Base-by-base conservation (phyloP, 2,797 vertebrate species). In the Pterois miles region DNA sequence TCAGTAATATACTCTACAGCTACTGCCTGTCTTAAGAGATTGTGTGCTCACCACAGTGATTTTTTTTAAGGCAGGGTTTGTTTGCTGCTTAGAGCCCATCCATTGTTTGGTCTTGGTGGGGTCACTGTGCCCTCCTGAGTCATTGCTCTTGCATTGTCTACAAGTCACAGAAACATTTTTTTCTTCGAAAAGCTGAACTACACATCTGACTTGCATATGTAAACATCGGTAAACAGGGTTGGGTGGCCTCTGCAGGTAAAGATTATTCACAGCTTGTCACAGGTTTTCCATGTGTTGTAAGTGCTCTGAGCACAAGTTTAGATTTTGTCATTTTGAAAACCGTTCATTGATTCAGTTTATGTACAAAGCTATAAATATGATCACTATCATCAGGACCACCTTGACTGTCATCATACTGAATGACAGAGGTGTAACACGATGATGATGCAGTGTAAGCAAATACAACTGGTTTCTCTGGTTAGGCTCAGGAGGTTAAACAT, bases 381-480 rank as follows among this genome's bases (percentile, higher is more conserved):
- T 31, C 38, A 12, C 5, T 7, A 23, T 59, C 40, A 34, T 18
- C n/a, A 33, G 16, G 40, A 46, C 40, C 40, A 46, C 40, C 40
- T 46, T 20, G 18, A 46, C 40, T 16, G 20, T 20, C 40, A 46
- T 36, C 64, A 53, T 18, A 22, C 48, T 58, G 9, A 31, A 58
- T 53, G 50, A 52, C 12, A 6, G 25, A n/a, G 6, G 10, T 13
- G 65, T 16, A 33, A 20, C 11, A 16, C 40, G 18, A 18, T 46
- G 40, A 7, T 18, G 40, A 46, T 16, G 20, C 46, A n/a, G 20
- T n/a, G 18, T 50, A 50, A 22, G 9, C 20, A n/a, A 50, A 1
- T n/a, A 50, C 20, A 50, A 52, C 71, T 57, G 58, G 66, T 46
- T 76, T 36, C 5, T 64, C 36, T 56, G 20, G n/a, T 56, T 69